Evolutionary conservation across 2,888 invertebrate genomes (phyloP).

Genomic region (Synergus itoensis): DNA sequence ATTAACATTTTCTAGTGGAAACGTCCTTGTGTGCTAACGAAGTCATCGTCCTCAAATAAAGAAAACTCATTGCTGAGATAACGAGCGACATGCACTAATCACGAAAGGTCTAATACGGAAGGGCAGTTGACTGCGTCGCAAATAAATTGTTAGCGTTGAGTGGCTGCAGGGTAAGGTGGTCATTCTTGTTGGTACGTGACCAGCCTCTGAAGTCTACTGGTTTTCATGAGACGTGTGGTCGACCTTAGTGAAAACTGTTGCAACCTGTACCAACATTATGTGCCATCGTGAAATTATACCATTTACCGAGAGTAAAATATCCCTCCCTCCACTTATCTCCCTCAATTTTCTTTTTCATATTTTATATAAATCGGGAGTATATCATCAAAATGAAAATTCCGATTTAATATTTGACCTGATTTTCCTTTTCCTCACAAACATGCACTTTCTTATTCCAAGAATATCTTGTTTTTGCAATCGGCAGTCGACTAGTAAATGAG

Average conservation of each 20-base stretch:
- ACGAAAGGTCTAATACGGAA: slow-evolving; percentile 59
- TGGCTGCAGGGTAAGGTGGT: slow-evolving; percentile 59
- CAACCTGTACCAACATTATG: slow-evolving; percentile 36
- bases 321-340: not conserved
- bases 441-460: not conserved
- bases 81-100: slow-evolving; percentile 64
- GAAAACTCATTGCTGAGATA: slow-evolving; percentile 47
- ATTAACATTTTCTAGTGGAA: not conserved
- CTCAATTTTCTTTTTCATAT: not conserved
- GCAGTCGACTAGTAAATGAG: not conserved
- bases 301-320: too few relatives aligned
- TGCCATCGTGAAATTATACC: slow-evolving; percentile 29
- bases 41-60: slow-evolving; percentile 23
- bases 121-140: slow-evolving; percentile 60
- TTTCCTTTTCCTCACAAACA: not conserved
- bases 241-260: slow-evolving; percentile 34
- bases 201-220: slow-evolving; percentile 57
- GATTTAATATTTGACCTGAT: not conserved
- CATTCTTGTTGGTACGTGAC: slow-evolving; percentile 67
- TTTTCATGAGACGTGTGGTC: slow-evolving; percentile 44
- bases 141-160: slow-evolving; percentile 68
- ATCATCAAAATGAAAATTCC: not conserved
- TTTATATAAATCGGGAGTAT: not conserved
- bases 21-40: slow-evolving; percentile 29
- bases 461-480: not conserved